Conservation (phyloP, 2,113 vertebrate genomes). For the Stigmatopora nigra region DNA sequence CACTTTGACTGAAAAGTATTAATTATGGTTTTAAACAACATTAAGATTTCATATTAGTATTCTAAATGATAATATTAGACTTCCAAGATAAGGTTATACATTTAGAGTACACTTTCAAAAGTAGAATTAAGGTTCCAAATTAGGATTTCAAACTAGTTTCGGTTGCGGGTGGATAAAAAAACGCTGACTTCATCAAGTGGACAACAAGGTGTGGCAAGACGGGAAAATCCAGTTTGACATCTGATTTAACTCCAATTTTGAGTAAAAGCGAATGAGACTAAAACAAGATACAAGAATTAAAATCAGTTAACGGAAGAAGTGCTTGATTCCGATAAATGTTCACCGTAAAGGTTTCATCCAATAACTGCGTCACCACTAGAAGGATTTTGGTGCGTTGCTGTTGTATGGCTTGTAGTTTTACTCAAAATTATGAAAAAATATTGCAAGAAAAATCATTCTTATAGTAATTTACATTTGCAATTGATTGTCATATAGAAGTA, state of each 20-base stretch:
- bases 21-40: too few relatives aligned
- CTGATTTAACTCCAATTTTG: neutral
- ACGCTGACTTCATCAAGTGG: neutral
- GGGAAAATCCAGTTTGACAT: constrained; percentile 19
- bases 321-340: neutral
- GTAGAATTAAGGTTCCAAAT: too few relatives aligned
- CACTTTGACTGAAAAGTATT: neutral
- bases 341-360: constrained; percentile 2
- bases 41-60: too few relatives aligned
- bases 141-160: too few relatives aligned
- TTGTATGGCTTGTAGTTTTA: neutral
- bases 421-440: constrained; percentile 24
- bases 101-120: too few relatives aligned
- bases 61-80: too few relatives aligned
- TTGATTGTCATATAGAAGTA: neutral
- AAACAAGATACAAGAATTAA: neutral
- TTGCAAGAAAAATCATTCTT: neutral
- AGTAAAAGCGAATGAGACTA: neutral
- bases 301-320: neutral
- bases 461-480: neutral
- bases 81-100: too few relatives aligned
- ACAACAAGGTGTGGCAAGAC: constrained; percentile 4
- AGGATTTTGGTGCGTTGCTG: constrained; percentile 9
- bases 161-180: neutral
- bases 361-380: constrained; percentile 18